Base-by-base conservation (phyloP, 2,888 invertebrate genomes). In the Allygus modestus region DNA sequence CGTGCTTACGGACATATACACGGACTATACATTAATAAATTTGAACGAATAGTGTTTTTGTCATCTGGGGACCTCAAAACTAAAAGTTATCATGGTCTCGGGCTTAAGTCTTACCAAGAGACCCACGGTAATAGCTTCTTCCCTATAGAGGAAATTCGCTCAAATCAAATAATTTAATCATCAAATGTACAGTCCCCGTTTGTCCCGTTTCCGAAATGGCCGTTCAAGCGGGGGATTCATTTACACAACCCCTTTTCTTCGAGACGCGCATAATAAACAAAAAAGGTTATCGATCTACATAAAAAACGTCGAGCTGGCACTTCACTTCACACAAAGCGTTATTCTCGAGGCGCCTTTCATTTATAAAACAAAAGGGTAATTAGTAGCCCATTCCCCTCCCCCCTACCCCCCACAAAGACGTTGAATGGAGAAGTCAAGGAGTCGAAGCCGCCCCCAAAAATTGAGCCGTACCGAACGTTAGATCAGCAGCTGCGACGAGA, bases 351-450 rank as follows among this genome's bases (percentile, higher is more conserved):
- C 65, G 65, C 65, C 65, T 65, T 65, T 65, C 28, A 28, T 15
- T 28, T 58, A 2, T 0, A 15, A 65, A 65, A 65, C 65, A 65
- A 65, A 65, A 65, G 65, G 31, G 28, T 65, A 65, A 65, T 65
- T 65, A 65, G 65, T 65, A 65, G 65, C 65, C 65, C 28, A 31
- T 26, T 26, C 17, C n/a, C 17, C 37, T n/a, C n/a, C n/a, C n/a
- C n/a, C n/a, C n/a, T n/a, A n/a, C n/a, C 37, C 37, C 37, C 37
- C 37, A 11, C 51, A 7, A 26, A 58, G 20, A 58, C 58, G 58
- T 23, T 58, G 58, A 58, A 58, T 23, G 58, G 23, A 26, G 26
- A 20, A 73, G 73, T 73, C 73, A 73, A 73, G 69, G 73, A 73
- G 73, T 41, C 73, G 26, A 43, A n/a, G 20, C 73, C 73, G 41